phyloP scores from a whole-genome alignment of 1,140 invertebrate species.

The Pissodes strobi region DNA sequence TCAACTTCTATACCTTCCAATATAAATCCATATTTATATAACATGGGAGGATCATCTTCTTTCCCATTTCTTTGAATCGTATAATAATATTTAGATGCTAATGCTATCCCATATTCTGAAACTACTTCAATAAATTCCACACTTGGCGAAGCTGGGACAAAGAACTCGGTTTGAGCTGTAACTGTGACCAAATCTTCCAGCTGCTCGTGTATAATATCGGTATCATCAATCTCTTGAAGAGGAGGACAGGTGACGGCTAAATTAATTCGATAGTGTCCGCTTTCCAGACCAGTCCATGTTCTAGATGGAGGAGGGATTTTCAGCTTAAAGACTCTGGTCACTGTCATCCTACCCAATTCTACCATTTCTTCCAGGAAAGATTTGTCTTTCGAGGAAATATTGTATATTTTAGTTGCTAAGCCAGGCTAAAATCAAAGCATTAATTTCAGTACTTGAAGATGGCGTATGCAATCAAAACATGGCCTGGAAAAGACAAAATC shows the following conservation, averaged over 20 bases:
- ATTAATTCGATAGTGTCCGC: slow-evolving; percentile 16
- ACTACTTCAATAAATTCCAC: not conserved
- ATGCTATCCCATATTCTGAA: not conserved
- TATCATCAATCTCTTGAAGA: slow-evolving; percentile 6
- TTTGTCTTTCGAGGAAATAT: slow-evolving; percentile 31
- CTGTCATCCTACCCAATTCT: slow-evolving; percentile 24
- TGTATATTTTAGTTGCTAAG: slow-evolving; percentile 7
- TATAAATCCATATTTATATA: slow-evolving; percentile 37
- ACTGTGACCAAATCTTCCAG: slow-evolving; percentile 4
- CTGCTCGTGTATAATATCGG: slow-evolving; percentile 9
- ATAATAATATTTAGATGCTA: slow-evolving; percentile 5
- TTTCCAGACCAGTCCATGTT: slow-evolving; percentile 25
- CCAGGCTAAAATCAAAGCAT: slow-evolving; percentile 30
- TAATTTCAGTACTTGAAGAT: too few relatives aligned
- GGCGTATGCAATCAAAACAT: too few relatives aligned
- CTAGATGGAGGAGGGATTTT: slow-evolving; percentile 22
- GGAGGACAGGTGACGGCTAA: slow-evolving; percentile 30
- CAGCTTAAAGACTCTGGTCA: slow-evolving; percentile 27
- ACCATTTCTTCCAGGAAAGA: slow-evolving; percentile 36
- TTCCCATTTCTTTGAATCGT: slow-evolving; percentile 18
- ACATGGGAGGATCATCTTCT: slow-evolving; percentile 2
- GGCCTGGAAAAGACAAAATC: too few relatives aligned
- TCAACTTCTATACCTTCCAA: slow-evolving; percentile 18
- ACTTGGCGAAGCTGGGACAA: not conserved
- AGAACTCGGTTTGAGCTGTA: not conserved